Conservation (phyloP, 2,888 invertebrate genomes). For the Lasioglossum pauxillum region DNA sequence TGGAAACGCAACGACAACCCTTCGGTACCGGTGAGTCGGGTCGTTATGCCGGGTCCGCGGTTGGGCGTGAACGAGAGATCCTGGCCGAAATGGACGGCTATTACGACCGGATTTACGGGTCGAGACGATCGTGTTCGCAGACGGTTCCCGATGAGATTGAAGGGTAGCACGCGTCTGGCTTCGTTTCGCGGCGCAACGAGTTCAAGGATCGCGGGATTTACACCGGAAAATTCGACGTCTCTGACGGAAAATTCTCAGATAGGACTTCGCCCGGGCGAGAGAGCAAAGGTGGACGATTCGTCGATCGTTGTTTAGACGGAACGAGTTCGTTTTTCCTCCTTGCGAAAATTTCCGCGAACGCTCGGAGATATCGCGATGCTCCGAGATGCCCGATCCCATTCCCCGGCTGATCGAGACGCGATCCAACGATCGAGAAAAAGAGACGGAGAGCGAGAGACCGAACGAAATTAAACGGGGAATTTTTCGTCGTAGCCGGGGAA, state of each 20-base stretch:
- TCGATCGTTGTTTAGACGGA: not conserved
- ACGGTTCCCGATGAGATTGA: constrained; percentile 36
- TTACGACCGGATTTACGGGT: constrained; percentile 43
- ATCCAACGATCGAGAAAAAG: not conserved
- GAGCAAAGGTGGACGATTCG: not conserved
- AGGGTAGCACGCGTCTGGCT: constrained; percentile 7
- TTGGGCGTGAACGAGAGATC: constrained; percentile 30
- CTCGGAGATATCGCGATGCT: not conserved
- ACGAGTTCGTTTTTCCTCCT: not conserved
- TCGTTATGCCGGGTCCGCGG: constrained; percentile 4
- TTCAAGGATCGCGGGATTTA: not conserved
- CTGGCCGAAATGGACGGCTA: constrained; percentile 33
- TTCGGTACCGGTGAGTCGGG: not conserved
- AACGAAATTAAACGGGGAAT: constrained; percentile 37
- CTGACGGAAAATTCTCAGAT: not conserved
- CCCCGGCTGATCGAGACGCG: constrained; percentile 9
- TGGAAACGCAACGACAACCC: constrained; percentile 43
- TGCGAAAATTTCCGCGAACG: not conserved
- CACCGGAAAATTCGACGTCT: constrained; percentile 15
- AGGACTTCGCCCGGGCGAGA: not conserved
- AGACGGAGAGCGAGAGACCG: constrained; percentile 6
- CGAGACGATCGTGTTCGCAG: constrained; percentile 22
- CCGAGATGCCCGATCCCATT: not conserved
- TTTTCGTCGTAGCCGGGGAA: constrained; percentile 16
- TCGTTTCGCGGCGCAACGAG: not conserved